These are phyloP conservation scores for Trachymyrmex cornetzi DNA, from an alignment of 1,140 invertebrate species.

Conservation along the genomic window DNA sequence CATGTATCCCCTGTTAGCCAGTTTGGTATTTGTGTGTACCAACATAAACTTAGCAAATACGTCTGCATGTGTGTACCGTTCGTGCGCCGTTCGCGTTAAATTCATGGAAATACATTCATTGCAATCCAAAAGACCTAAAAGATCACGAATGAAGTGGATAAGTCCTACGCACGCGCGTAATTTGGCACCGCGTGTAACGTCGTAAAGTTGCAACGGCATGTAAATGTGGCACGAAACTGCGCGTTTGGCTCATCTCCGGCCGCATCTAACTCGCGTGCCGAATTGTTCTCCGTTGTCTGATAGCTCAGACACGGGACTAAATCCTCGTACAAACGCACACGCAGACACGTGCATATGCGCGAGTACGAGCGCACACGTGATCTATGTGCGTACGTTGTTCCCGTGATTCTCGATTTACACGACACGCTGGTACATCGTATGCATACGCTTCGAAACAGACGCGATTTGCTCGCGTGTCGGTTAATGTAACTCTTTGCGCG, in stretches of 20 bases:
- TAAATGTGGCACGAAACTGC: background rate
- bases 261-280: constrained; percentile 38
- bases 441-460: background rate
- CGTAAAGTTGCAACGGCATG: constrained; percentile 25
- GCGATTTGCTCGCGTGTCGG: constrained; percentile 33
- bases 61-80: background rate
- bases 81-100: background rate
- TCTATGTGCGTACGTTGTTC: constrained; percentile 50
- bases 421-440: constrained; percentile 27
- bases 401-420: constrained; percentile 57
- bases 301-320: constrained; percentile 28
- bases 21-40: constrained; percentile 24
- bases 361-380: background rate
- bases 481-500: constrained; percentile 48
- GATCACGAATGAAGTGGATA: constrained; percentile 4
- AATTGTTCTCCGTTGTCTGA: constrained; percentile 45
- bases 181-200: background rate
- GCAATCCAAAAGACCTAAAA: background rate
- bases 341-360: background rate
- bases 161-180: constrained; percentile 4
- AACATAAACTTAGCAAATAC: constrained; percentile 46
- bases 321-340: background rate
- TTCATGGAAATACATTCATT: background rate
- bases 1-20: constrained; percentile 16
- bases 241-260: constrained; percentile 15